These are phyloP conservation scores for Saturnia japonica DNA, from an alignment of 2,888 invertebrate species.

Conservation along the genomic window DNA sequence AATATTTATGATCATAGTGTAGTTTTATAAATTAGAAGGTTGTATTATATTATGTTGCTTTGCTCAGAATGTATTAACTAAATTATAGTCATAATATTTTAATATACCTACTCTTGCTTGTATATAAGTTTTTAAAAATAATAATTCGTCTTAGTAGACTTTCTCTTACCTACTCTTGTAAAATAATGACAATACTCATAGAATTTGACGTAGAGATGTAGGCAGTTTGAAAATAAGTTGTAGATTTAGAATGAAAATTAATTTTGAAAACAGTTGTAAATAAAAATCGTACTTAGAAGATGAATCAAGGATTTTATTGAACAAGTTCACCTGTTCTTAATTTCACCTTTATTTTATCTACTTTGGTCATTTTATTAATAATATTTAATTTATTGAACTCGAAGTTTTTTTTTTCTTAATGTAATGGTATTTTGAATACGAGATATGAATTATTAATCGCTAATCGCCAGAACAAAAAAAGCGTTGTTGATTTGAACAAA, in stretches of 20 bases:
- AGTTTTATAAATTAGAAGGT: constrained; percentile 31
- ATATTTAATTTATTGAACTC: neutral
- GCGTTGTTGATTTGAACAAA: constrained; percentile 17
- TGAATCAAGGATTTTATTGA: constrained; percentile 23
- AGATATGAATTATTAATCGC: neutral
- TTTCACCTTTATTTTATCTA: neutral
- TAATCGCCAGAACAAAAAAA: neutral
- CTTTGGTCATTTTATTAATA: neutral
- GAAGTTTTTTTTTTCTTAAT: neutral
- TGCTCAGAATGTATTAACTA: constrained; percentile 12
- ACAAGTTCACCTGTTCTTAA: neutral
- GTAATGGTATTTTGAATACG: neutral
- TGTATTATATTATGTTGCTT: constrained; percentile 40
- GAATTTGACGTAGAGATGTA: constrained; percentile 4
- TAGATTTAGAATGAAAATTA: constrained; percentile 17
- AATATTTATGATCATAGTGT: constrained; percentile 37
- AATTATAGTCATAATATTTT: constrained; percentile 2
- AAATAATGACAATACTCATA: constrained; percentile 14
- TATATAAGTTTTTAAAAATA: constrained; percentile 22
- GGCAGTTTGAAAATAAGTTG: constrained; percentile 11
- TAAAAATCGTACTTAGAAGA: constrained; percentile 57
- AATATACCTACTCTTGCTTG: neutral
- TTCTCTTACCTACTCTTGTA: constrained; percentile 16
- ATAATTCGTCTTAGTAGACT: neutral
- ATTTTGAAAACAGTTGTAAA: constrained; percentile 45